Percentiles rank a stretch among this genome's conserved stretches.
These are phyloP conservation scores for Glaucidium brasilianum DNA, from an alignment of 2,113 vertebrate genomes.

Conservation along the genomic window DNA sequence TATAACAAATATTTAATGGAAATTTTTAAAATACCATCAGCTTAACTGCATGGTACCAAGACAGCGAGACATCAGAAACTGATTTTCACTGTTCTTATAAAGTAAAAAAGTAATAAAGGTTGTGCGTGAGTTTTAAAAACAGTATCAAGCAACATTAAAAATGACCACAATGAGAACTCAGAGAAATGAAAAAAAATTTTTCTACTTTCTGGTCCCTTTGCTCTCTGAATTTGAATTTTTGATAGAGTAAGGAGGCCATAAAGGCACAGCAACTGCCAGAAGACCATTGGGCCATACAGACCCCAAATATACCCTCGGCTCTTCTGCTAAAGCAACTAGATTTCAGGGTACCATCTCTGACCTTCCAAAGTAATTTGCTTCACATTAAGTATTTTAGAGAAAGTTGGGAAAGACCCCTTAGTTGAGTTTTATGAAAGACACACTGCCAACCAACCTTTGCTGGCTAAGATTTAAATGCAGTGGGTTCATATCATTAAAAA, in stretches of 20 bases:
- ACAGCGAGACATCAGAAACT: neutral
- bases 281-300: neutral
- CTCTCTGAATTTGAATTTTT: neutral
- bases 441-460: neutral
- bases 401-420: neutral
- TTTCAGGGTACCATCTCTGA: neutral
- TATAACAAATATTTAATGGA: neutral
- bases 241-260: neutral
- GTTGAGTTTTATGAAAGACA: neutral
- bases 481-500: neutral
- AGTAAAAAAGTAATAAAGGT: neutral
- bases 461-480: neutral
- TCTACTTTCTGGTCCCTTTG: neutral
- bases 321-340: neutral
- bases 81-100: neutral
- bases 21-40: neutral
- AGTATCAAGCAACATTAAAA: neutral
- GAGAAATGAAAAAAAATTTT: neutral
- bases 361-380: neutral
- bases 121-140: neutral
- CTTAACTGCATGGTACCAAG: neutral
- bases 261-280: neutral
- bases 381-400: neutral
- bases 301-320: neutral
- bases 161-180: neutral